phyloP scores from a whole-genome alignment of 2,797 vertebrate species.

The Limosa lapponica region DNA sequence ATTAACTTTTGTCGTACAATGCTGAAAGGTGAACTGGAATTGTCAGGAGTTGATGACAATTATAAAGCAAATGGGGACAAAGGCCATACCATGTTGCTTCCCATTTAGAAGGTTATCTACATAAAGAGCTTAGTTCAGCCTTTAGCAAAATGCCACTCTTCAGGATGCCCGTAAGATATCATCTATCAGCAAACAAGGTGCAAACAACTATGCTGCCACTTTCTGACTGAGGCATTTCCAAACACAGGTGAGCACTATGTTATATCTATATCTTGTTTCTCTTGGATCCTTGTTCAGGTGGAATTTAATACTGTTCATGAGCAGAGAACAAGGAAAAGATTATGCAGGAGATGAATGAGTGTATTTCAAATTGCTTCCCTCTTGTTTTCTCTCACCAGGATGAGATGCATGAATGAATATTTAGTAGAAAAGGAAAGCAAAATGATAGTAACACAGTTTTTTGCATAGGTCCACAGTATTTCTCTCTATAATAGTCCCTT shows the following conservation, averaged over 20 bases:
- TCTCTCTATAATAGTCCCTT: not conserved
- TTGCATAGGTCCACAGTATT: not conserved
- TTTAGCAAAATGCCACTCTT: not conserved
- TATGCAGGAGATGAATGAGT: not conserved
- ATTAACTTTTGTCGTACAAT: not conserved
- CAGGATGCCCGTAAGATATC: not conserved
- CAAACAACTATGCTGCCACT: not conserved
- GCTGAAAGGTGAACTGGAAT: not conserved
- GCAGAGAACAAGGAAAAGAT: not conserved
- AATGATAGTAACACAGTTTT: not conserved
- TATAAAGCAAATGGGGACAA: not conserved
- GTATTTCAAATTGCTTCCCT: not conserved
- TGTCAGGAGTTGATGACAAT: not conserved
- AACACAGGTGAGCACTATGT: not conserved
- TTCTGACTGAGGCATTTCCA: not conserved
- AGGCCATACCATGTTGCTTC: fast-evolving
- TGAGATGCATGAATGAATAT: not conserved
- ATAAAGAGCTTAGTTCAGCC: not conserved
- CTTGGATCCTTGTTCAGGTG: not conserved
- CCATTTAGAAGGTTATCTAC: not conserved
- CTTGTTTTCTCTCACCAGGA: not conserved
- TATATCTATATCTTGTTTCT: not conserved
- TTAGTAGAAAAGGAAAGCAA: not conserved
- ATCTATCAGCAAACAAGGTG: not conserved
- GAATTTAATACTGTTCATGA: not conserved